phyloP scores from a whole-genome alignment of 2,797 vertebrate genomes.

The Rhynchonycteris naso region DNA sequence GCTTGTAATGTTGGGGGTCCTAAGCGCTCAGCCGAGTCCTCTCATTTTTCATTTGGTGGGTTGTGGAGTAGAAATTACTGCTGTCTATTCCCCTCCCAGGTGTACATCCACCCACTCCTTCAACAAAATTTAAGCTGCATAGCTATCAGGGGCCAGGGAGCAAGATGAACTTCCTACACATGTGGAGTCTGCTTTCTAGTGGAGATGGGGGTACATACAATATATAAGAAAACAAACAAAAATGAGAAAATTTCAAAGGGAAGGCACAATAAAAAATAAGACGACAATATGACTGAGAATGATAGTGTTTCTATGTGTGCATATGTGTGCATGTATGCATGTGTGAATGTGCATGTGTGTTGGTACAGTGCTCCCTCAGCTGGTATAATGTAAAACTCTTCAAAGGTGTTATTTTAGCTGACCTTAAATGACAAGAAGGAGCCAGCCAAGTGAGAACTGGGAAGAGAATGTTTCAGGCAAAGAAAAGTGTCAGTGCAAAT shows the following conservation, averaged over 20 bases:
- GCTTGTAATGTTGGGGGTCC: background rate
- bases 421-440: background rate
- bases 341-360: background rate
- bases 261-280: slow-evolving; percentile 18
- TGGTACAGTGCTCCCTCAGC: background rate
- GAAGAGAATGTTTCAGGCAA: background rate
- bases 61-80: background rate
- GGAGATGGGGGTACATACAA: background rate
- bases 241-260: background rate
- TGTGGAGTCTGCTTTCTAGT: background rate
- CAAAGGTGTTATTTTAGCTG: background rate
- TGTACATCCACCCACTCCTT: background rate
- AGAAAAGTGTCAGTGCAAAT: background rate
- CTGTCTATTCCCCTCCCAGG: background rate
- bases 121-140: background rate
- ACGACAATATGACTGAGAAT: background rate
- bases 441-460: background rate
- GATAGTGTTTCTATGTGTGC: background rate
- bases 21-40: background rate
- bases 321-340: background rate
- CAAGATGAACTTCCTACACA: background rate
- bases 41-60: background rate
- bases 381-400: background rate
- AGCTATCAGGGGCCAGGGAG: background rate
- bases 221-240: background rate